Base-by-base conservation (phyloP, 2,888 invertebrate species). In the Megaustenia siamemsis region DNA sequence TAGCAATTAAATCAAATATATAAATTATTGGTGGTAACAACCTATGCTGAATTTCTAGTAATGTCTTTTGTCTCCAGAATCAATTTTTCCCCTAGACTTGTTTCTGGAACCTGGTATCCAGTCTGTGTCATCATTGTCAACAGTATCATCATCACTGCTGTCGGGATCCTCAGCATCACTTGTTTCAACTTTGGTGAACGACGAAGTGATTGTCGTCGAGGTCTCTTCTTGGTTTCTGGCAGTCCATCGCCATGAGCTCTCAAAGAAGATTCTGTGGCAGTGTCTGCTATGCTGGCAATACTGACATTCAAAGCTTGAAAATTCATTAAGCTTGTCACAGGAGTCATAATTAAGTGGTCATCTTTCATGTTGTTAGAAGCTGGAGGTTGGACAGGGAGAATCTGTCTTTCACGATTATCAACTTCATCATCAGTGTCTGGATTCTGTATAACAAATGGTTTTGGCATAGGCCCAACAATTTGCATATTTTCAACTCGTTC, bases 71-170 rank as follows among this genome's bases (percentile, higher is more conserved):
- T 78, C 78, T 66, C n/a, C 63, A 69, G 83, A n/a, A 40, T 84
- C 43, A 77, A 82, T 32, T 82, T 86, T 38, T 38, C 38, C 49
- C 66, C 71, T 75, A 60, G 73, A 32, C 63, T 35, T 82, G 32
- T 63, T n/a, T 69, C 76, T 66, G 18, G 82, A 49, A 38, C 82
- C 79, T 21, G 88, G 85, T 35, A 86, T 75, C 87, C 87, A 87
- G 56, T 85, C 86, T 66, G 83, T 53, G 18, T 86, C 89, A 35
- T 86, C 82, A 56, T 78, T 85, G 1, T 66, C 73, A 43, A 79
- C 79, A 43, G 83, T 86, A 75, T 84, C 88, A 2, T 84, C 88
- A 24, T 84, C 86, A 60, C 87, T 88, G 81, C 85, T 87, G 21
- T 81, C 86, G 0, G 69, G 82, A 68, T 83, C 79, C 28, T 87